Base-by-base conservation (phyloP, 2,888 invertebrate genomes). In the Agrochola lychnidis region DNA sequence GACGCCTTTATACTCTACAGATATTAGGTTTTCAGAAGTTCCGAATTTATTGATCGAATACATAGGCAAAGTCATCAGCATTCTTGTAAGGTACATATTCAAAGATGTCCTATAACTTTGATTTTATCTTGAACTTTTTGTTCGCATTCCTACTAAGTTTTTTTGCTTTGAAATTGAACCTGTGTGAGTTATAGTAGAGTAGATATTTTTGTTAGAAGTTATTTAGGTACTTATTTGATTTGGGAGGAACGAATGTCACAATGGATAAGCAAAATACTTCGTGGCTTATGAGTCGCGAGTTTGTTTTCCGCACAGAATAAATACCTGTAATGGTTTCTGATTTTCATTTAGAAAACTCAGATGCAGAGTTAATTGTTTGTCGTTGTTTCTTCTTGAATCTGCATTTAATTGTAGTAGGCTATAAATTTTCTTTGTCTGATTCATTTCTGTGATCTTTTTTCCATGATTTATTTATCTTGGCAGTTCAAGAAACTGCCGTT, bases 21-120 rank as follows among this genome's bases (percentile, higher is more conserved):
- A 87, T 87, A 88, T 87, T 85, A 85, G 82, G 75, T 82, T 79
- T 87, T 84, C 87, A 78, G 78, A 87, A 87, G 83, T 87, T 88
- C 81, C 72, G 73, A 85, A 85, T 88, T 87, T 87, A 87, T 87
- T 88, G 87, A 87, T 87, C 82, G 79, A 82, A 73, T 66, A 81
- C 76, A 84, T 78, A 81, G 74, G 53, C 74, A 10, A 70, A 73
- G 80, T 79, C 78, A 86, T 87, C 79, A 82, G 78, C 76, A 84
- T 84, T 87, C 79, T 73, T 75, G 81, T 75, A 70, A 81, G 78
- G 79, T 83, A 76, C 70, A 62, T 56, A 81, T 76, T 86, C 70
- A 83, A 81, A 78, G 51, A 81, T 74, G 67, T 68, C 30, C 61
- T 67, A 45, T 45, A 77, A 80, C 73, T 86, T 80, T 68, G 76